Percentiles rank a stretch among this genome's conserved stretches.
Conservation (phyloP, 23 tunicate genomes). For the Ciona savignyi region DNA sequence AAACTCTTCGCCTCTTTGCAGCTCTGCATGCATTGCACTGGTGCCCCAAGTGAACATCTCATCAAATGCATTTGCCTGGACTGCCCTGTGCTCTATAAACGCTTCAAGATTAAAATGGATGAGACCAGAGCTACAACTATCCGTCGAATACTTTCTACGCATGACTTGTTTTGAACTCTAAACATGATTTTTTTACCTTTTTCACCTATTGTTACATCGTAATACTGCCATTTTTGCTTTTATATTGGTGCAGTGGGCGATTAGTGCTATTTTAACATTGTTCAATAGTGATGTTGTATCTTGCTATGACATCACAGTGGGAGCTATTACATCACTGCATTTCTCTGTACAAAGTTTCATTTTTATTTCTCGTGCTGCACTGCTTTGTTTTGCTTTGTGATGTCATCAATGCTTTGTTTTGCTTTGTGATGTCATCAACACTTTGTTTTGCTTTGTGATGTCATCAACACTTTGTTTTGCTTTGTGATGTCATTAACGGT, state of each 20-base stretch:
- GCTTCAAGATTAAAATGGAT: background rate
- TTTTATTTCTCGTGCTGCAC: background rate
- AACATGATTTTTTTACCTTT: too few relatives aligned
- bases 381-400: background rate
- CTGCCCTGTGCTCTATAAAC: slow-evolving; percentile 66
- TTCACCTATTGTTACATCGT: background rate
- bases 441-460: too few relatives aligned
- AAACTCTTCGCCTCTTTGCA: too few relatives aligned
- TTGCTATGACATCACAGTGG: background rate
- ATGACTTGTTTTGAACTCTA: background rate
- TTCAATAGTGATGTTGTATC: too few relatives aligned
- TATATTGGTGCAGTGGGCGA: slow-evolving; percentile 1
- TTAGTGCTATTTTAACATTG: too few relatives aligned
- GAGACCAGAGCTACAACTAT: background rate
- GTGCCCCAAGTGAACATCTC: slow-evolving; percentile 9
- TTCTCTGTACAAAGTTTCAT: background rate
- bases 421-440: too few relatives aligned
- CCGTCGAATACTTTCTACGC: slow-evolving; percentile 8
- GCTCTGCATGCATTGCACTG: slow-evolving; percentile 54
- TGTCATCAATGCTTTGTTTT: background rate
- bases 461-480: too few relatives aligned
- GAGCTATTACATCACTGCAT: background rate
- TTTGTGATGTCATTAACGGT: too few relatives aligned
- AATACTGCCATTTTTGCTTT: background rate
- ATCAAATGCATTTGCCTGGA: slow-evolving; percentile 56